Evolutionary conservation across 2,797 vertebrate genomes (phyloP), one percentile per base, ranked within the genome.

Genomic region (Tiaroga cobitis): DNA sequence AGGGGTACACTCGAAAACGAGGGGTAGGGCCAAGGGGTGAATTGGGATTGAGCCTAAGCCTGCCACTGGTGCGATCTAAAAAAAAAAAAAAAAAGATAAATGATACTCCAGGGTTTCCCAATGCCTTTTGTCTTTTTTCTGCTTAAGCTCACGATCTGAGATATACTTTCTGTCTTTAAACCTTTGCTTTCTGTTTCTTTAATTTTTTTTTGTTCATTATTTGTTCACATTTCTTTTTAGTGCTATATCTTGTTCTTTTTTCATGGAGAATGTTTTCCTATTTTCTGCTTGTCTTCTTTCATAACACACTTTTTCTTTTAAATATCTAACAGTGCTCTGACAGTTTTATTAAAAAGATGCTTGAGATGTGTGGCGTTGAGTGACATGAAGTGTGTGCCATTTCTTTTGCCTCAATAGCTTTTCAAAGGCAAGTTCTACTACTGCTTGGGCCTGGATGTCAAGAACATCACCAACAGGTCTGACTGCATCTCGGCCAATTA

Each of bases 381-480:
- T 81, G 84, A 83, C 78, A 54, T 37, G 39, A 32, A 80, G 75
- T 54, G 26, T 74, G 29, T 54, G 43, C 61, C 91, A 46, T 89
- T 65, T 81, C 81, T 89, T 85, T 90, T 89, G 87, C 82, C 83
- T 72, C 85, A 75, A 68, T 93, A 99, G 98, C 96, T 99, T 80
- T 99, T 99, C 92, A 99, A 99, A 94, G 98, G 98, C 51, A 99
- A 99, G 89, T 99, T 99, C 94, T 99, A 97, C 93, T 96, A 99
- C 91, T 99, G 98, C 89, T 94, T 97, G 26, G 98, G 98, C 2
- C 93, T 95, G 0, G 98, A 99, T 87, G 97, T 97, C 87, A 97
- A 96, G 89, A 99, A 99, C 91, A 97, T 99, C 92, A 98, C 97
- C 91, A 99, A 99, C 94, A 96, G 96, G 73, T 99, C 98, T 0